Base-by-base conservation (phyloP, 2,113 vertebrate genomes). In the Hassar affinis region DNA sequence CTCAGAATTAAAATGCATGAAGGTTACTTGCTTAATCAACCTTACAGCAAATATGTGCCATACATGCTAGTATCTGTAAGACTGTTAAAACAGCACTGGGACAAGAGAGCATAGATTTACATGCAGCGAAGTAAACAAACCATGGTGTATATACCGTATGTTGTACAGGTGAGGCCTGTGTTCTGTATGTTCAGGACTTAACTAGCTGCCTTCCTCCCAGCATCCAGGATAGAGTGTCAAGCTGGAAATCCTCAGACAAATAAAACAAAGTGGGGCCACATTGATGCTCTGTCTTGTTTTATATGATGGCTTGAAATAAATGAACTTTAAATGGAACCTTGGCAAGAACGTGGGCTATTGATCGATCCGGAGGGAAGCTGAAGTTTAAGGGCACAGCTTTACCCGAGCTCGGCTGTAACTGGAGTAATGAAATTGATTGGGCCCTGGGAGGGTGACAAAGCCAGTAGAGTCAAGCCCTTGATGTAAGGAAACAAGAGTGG, bases 361-460 rank as follows among this genome's bases (percentile, higher is more conserved):
- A 94, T 95, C 92, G 92, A 92, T 92, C 88, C 82, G 87, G 92
- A 92, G 91, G 92, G 92, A 93, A 94, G 94, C 93, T 93, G 93
- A 94, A 94, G 94, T 95, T 95, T 95, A 94, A 95, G 94, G 94
- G 93, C 93, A 94, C 90, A 91, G 93, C 93, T 93, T 92, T 92
- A 90, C 90, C 86, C 87, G 89, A 91, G 91, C 92, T 89, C 85
- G 92, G 91, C 93, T 94, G 94, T 95, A 95, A 95, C 94, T 91
- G 88, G 93, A 95, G 94, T 94, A 95, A 95, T 94, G 94, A 95
- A 94, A 95, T 95, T 95, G 94, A 95, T 95, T 94, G 94, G 94
- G 91, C 92, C 91, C 84, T 87, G 92, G 92, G 91, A 94, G 94
- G 93, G 94, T 95, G 94, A 94, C 94, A 94, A 42, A 94, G 93